A percentile compares a stretch with the other conserved stretches of the same genome.
These are phyloP conservation scores for Argyrosomus japonicus DNA, from an alignment of 2,113 vertebrate species.

Conservation along the genomic window DNA sequence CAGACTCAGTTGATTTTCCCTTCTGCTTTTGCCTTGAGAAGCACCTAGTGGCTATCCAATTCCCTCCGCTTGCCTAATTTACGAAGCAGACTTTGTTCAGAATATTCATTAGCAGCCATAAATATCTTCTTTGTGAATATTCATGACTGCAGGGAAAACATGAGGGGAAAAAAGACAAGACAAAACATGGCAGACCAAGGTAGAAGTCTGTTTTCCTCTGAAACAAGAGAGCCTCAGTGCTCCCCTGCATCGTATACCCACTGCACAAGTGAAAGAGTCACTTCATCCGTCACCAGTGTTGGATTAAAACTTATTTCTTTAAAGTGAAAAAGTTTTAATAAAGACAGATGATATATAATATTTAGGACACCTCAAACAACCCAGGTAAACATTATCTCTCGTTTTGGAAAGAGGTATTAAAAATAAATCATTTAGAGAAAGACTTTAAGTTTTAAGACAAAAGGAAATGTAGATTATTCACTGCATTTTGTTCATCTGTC, in stretches of 20 bases:
- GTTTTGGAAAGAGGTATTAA: background rate
- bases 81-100: conserved; percentile 50
- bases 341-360: background rate
- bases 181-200: conserved; percentile 23
- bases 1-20: conserved; percentile 27
- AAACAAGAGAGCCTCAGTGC: background rate
- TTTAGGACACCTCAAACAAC: background rate
- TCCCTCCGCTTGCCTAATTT: conserved; percentile 54
- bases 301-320: background rate
- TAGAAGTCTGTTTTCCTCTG: background rate
- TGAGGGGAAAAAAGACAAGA: background rate
- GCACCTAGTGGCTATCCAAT: conserved; percentile 39
- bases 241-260: background rate
- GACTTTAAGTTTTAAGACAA: too few species aligned
- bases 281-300: background rate
- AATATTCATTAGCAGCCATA: conserved; percentile 68
- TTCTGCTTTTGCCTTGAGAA: conserved; percentile 44
- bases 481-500: too few species aligned
- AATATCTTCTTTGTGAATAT: conserved; percentile 72
- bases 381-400: background rate
- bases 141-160: conserved; percentile 66
- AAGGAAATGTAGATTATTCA: too few species aligned
- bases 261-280: background rate
- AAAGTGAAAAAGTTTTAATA: background rate
- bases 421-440: background rate